phyloP scores from a whole-genome alignment of 2,797 vertebrate genomes.

The Cetoscarus ocellatus region DNA sequence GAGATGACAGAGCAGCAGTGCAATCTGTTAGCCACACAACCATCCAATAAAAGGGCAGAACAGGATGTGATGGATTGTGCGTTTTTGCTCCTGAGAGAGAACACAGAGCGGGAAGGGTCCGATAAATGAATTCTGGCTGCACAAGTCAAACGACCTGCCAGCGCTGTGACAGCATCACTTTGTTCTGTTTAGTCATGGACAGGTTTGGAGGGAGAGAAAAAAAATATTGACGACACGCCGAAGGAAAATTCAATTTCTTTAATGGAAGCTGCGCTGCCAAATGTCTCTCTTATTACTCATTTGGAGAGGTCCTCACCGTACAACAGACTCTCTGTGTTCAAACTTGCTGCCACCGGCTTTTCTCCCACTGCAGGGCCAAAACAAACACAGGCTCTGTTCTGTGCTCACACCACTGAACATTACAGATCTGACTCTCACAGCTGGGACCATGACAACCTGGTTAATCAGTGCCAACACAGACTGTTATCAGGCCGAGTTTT shows the following conservation, averaged over 20 bases:
- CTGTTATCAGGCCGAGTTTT: background rate
- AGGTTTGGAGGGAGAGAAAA: conserved; percentile 12
- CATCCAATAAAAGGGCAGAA: conserved; percentile 41
- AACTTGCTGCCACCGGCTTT: conserved; percentile 13
- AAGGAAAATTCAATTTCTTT: conserved; percentile 58
- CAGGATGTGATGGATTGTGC: conserved; percentile 52
- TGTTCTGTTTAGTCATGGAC: conserved; percentile 50
- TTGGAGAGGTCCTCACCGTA: conserved; percentile 4
- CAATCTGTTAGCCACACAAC: conserved; percentile 55
- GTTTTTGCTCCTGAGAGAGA: conserved; percentile 24
- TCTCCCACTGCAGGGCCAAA: conserved; percentile 22
- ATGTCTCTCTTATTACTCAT: conserved; percentile 49
- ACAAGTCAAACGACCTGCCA: conserved; percentile 66
- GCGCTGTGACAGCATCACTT: conserved; percentile 62
- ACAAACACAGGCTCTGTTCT: conserved; percentile 28
- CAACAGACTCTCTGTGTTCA: conserved; percentile 34
- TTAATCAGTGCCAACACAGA: background rate
- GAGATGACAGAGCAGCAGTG: conserved; percentile 33
- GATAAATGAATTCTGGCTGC: conserved; percentile 61
- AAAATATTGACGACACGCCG: conserved; percentile 24
- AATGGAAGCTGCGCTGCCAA: conserved; percentile 43
- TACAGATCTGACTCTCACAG: conserved; percentile 27
- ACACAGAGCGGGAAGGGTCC: conserved; percentile 23
- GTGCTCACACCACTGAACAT: conserved; percentile 15
- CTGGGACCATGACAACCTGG: background rate